A percentile compares a stretch with the other conserved stretches of the same genome.
Conservation (phyloP, 2,797 vertebrate genomes). For the Xenentodon cancila region DNA sequence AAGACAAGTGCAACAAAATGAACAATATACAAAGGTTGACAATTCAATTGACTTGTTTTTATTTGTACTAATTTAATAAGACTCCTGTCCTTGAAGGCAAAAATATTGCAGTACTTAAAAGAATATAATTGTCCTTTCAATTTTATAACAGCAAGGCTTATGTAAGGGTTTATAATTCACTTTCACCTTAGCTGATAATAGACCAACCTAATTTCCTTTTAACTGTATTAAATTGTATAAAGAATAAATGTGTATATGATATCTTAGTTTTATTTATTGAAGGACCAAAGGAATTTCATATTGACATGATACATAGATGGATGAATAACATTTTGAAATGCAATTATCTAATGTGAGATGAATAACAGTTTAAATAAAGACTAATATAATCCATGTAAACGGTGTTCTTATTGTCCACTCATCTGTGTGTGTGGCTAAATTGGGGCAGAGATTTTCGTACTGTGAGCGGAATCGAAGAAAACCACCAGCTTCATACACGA, state of each 20-base stretch:
- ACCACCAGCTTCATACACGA: neutral
- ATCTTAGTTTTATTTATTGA: constrained; percentile 94
- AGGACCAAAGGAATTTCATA: constrained; percentile 90
- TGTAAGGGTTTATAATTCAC: constrained; percentile 71
- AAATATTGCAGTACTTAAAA: constrained; percentile 56
- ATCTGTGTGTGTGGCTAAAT: constrained; percentile 58
- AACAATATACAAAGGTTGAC: constrained; percentile 49
- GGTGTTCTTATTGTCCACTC: constrained; percentile 83
- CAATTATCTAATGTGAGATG: constrained; percentile 86
- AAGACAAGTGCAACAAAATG: constrained; percentile 52
- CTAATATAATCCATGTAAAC: constrained; percentile 87
- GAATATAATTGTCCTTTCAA: constrained; percentile 58
- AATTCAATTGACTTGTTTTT: constrained; percentile 53
- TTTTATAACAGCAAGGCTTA: constrained; percentile 68
- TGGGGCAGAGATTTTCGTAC: constrained; percentile 37
- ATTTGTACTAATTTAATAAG: constrained; percentile 59
- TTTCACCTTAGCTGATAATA: constrained; percentile 71
- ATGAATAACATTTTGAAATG: constrained; percentile 86
- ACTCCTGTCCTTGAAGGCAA: constrained; percentile 74
- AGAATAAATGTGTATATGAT: constrained; percentile 92
- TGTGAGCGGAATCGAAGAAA: constrained; percentile 29
- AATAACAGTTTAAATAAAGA: constrained; percentile 88
- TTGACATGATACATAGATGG: constrained; percentile 82
- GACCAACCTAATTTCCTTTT: constrained; percentile 81
- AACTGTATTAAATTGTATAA: constrained; percentile 93